These are phyloP conservation scores for Lasioglossum baleicum DNA, from an alignment of 1,140 invertebrate species.

Conservation along the genomic window DNA sequence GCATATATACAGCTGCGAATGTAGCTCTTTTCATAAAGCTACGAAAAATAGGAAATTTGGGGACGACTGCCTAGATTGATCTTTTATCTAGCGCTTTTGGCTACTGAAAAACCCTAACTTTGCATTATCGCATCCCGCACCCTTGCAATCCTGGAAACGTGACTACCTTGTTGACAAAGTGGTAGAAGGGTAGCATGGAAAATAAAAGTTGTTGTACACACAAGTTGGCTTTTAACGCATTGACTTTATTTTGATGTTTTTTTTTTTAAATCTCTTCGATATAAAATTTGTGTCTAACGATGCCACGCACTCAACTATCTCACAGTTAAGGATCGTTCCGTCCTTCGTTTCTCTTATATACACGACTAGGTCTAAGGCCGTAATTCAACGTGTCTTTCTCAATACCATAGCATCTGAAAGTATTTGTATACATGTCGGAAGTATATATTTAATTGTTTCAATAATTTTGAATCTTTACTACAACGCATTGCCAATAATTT, in stretches of 20 bases:
- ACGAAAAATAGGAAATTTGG: too few species aligned
- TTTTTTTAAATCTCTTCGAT: conserved; percentile 78
- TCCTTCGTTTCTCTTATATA: conserved; percentile 74
- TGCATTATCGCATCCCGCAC: too few species aligned
- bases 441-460: conserved; percentile 15
- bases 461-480: conserved; percentile 1
- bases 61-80: too few species aligned
- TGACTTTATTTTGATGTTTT: conserved; percentile 79
- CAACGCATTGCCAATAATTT: conserved; percentile 1
- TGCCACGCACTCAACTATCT: conserved; percentile 77
- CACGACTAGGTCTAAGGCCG: conserved; percentile 79
- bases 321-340: conserved; percentile 73
- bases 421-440: conserved; percentile 35
- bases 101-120: too few species aligned
- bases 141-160: too few species aligned
- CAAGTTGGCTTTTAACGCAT: conserved; percentile 76
- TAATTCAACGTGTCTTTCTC: conserved; percentile 64
- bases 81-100: too few species aligned
- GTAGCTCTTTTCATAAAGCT: too few species aligned
- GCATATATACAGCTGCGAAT: too few species aligned
- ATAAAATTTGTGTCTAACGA: conserved; percentile 80
- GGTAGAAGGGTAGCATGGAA: too few species aligned
- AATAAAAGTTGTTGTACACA: conserved; percentile 12
- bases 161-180: not conserved
- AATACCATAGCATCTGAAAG: conserved; percentile 43